Base-by-base conservation (phyloP, 2,113 vertebrate species). In the Tautogolabrus adspersus region DNA sequence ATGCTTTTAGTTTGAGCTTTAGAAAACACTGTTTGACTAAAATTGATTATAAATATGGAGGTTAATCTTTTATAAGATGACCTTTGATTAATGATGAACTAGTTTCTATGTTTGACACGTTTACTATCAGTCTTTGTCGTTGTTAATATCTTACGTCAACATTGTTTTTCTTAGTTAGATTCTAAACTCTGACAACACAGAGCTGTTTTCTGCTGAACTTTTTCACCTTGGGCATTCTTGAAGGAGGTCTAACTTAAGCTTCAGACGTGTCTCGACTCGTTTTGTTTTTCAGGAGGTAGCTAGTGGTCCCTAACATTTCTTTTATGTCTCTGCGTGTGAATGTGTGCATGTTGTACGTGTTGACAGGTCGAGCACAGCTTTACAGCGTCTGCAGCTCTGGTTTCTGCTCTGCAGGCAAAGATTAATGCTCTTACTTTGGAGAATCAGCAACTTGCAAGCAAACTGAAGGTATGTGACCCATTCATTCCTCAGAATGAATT, bases 371-470 rank as follows among this genome's bases (percentile, higher is more conserved):
- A 91, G 30, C 84, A 85, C 34, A 68, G 58, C 76, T 73, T 76
- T 18, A 81, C 84, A 9, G 95, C 95, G 67, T 95, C 96, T 72
- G 93, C 95, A 75, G 94, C 95, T 69, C 91, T 97, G 34, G 92
- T 98, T 77, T 89, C 92, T 82, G 71, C 95, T 30, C 93, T 99
- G 76, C 97, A 98, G 94, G 95, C 96, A 77, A 97, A 96, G 93
- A 95, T 99, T 75, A 93, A 94, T 55, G 95, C 96, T 81, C 95
- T 98, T 15, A 96, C 96, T 21, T 72, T 96, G 87, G 96, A 97
- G 89, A 98, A 98, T 88, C 97, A 97, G 87, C 96, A 97, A 76
- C 93, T 98, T 56, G 94, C 95, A 65, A 93, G 96, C 75, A 97
- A 96, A 90, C 88, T 98, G 51, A 96, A 97, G 96, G 98, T 99